Base-by-base conservation (phyloP, 64 coral and sea anemone genomes). In the Cladopsammia gracilis region DNA sequence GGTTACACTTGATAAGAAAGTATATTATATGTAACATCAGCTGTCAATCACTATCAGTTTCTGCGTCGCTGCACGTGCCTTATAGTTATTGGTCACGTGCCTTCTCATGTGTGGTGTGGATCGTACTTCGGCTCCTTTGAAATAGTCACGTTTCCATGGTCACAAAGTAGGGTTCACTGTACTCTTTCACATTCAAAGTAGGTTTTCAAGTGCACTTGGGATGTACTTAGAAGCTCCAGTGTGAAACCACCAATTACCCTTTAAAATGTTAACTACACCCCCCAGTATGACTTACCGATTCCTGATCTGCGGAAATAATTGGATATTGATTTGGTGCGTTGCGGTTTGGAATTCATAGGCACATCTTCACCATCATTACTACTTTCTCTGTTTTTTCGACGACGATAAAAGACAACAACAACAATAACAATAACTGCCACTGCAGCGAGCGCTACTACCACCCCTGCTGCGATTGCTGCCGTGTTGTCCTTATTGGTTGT, bases 331-430 rank as follows among this genome's bases (percentile, higher is more conserved):
- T 3, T 15, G 15, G 1, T 46, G 14, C 70, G 43, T 16, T 0
- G 26, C 6, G 10, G 9, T 18, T 16, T 12, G 6, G 72, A 46
- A 7, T 48, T 82, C 34, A 82, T 60, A 12, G 45, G 16, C 20
- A 84, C 46, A 0, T 67, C 80, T 67, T 25, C 62, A 25, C 25
- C 54, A 10, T n/a, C 45, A n/a, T 7, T 43, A 22, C 12, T 20
- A 9, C 12, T 1, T 48, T 3, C 0, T 2, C 4, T n/a, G 3
- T 67, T 68, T 67, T 50, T 60, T 84, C 80, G 80, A 67, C 80
- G 62, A 51, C 60, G 61, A 84, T 84, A 84, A 11, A 84, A 4
- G 62, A 67, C 20, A 68, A 84, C 25, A 12, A 42, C 62, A 8
- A 8, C 57, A 45, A 18, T 62, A 49, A 84, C 45, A 56, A 56